Conservation (phyloP, 2,888 invertebrate genomes). For the Philereme vetulata region DNA sequence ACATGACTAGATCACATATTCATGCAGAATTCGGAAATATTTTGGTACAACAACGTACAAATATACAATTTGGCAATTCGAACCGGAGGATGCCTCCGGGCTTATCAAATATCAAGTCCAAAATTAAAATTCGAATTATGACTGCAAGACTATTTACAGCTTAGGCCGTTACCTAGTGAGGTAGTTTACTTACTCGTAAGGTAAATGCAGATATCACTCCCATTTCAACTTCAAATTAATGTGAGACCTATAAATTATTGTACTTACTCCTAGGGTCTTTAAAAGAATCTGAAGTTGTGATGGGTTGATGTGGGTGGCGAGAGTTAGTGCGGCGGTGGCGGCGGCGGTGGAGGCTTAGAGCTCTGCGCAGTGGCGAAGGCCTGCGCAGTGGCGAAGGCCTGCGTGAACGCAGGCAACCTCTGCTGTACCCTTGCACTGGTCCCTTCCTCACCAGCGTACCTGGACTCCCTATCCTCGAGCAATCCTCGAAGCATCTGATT, state of each 20-base stretch:
- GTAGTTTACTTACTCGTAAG: conserved; percentile 76
- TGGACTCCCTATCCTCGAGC: conserved; percentile 58
- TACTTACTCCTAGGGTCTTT: conserved; percentile 34
- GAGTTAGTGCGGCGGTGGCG: conserved; percentile 71
- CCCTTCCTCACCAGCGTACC: conserved; percentile 61
- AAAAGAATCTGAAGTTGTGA: conserved; percentile 31
- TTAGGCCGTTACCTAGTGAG: conserved; percentile 80
- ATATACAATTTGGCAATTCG: conserved; percentile 79
- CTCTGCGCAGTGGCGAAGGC: conserved; percentile 78
- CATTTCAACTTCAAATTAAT: conserved; percentile 32
- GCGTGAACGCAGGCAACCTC: conserved; percentile 76
- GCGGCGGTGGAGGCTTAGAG: conserved; percentile 76
- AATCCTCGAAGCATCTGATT: conserved; percentile 68
- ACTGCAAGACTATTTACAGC: conserved; percentile 76
- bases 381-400: conserved; percentile 78
- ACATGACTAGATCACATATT: conserved; percentile 83
- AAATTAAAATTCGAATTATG: conserved; percentile 59
- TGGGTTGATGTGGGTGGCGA: conserved; percentile 29
- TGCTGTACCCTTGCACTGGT: conserved; percentile 63
- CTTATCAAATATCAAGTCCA: conserved; percentile 60
- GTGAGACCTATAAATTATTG: conserved; percentile 35
- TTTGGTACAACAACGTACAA: conserved; percentile 79
- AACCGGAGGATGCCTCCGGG: conserved; percentile 54
- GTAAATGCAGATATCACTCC: conserved; percentile 68
- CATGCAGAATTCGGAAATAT: conserved; percentile 83